Evolutionary conservation across 2,888 invertebrate genomes (phyloP).

Genomic region (Phania funesta): DNA sequence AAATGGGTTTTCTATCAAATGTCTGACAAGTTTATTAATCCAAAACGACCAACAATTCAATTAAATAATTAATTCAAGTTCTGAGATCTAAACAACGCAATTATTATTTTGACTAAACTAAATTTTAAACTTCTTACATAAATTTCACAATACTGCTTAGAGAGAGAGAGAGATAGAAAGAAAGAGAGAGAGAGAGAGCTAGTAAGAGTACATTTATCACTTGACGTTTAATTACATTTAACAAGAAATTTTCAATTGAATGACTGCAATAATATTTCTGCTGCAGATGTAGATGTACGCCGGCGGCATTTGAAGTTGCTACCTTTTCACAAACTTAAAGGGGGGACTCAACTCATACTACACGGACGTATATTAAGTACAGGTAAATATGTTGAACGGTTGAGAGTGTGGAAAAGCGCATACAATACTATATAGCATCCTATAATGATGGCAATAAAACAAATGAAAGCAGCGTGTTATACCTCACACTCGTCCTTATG

Average conservation of each 20-base stretch:
- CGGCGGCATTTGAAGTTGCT: slow-evolving; percentile 15
- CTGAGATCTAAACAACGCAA: too few species aligned
- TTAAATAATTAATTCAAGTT: too few species aligned
- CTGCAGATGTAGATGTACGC: slow-evolving; percentile 25
- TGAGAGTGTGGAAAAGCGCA: background rate
- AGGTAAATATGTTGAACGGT: background rate
- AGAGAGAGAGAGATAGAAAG: too few species aligned
- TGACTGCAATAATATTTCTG: slow-evolving; percentile 60
- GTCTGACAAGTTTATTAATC: too few species aligned
- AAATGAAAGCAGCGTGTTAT: slow-evolving; percentile 50
- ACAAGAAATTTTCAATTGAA: slow-evolving; percentile 60
- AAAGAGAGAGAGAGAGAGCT: too few species aligned
- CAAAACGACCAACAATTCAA: too few species aligned
- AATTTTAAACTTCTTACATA: slow-evolving; percentile 4
- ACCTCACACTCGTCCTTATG: slow-evolving; percentile 23
- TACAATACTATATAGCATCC: slow-evolving; percentile 23
- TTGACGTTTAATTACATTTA: slow-evolving; percentile 57
- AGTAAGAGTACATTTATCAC: slow-evolving; percentile 2
- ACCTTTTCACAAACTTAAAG: slow-evolving; percentile 22
- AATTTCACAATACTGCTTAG: slow-evolving; percentile 7
- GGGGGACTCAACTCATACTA: background rate
- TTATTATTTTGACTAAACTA: slow-evolving; percentile 15
- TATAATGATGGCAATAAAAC: slow-evolving; percentile 64
- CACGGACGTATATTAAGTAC: background rate
- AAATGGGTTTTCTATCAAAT: too few species aligned